Conservation (phyloP, 2,797 vertebrate species). For the Picus viridis region DNA sequence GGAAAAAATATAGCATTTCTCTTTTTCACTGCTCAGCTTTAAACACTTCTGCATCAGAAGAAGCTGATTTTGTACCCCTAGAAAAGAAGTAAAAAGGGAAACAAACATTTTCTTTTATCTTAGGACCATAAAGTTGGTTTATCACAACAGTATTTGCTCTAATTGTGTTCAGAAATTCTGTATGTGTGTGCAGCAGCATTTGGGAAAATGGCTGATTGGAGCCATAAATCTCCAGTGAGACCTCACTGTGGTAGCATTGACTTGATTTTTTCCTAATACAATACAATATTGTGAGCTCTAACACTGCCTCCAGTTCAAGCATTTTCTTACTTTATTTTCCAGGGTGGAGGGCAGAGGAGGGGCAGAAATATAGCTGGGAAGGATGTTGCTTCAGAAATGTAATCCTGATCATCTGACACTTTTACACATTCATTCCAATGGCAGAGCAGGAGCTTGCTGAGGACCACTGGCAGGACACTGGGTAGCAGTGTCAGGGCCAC, state of each 20-base stretch:
- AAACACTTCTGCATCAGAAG: background rate
- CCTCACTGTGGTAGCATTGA: background rate
- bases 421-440: background rate
- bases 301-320: background rate
- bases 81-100: background rate
- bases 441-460: background rate
- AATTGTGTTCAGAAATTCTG: background rate
- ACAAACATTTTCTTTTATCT: background rate
- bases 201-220: conserved; percentile 42
- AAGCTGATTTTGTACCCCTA: background rate
- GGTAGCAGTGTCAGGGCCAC: background rate
- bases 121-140: background rate
- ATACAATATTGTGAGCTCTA: background rate
- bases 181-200: background rate
- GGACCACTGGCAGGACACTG: background rate
- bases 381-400: background rate
- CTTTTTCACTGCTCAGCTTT: background rate
- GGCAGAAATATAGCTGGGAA: background rate
- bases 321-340: background rate
- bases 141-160: background rate
- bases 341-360: background rate
- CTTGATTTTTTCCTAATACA: background rate
- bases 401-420: background rate
- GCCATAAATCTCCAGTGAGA: background rate
- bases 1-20: background rate